Evolutionary conservation across 2,113 vertebrate genomes (phyloP).

Genomic region (Ursus arctos): DNA sequence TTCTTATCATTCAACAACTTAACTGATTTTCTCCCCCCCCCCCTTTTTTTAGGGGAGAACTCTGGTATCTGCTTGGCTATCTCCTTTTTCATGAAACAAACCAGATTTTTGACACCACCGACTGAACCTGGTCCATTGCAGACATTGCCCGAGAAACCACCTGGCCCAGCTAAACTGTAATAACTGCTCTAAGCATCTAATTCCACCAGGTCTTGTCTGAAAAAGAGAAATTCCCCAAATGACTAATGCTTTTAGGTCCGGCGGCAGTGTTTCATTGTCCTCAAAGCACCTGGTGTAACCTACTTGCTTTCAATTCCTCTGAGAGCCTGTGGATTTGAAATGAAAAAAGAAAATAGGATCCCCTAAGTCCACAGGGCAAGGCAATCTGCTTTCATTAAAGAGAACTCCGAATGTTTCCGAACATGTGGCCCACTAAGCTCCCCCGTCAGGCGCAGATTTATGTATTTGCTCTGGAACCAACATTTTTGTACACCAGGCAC

Average conservation of each 20-base stretch:
- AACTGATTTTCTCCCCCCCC: background rate
- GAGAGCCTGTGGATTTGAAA: constrained; percentile 70
- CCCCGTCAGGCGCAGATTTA: constrained; percentile 56
- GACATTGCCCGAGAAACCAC: background rate
- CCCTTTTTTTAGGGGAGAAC: background rate
- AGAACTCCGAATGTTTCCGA: constrained; percentile 44
- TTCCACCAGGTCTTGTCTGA: constrained; percentile 36
- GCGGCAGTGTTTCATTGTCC: constrained; percentile 4
- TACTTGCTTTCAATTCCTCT: constrained; percentile 76
- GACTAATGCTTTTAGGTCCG: constrained; percentile 54
- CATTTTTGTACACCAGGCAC: constrained; percentile 68
- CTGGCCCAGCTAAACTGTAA: background rate
- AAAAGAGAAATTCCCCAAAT: constrained; percentile 67
- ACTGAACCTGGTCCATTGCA: background rate
- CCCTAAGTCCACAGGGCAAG: background rate
- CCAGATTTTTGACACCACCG: background rate
- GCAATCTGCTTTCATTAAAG: constrained; percentile 55
- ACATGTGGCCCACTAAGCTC: constrained; percentile 25
- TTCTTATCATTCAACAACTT: constrained; percentile 2
- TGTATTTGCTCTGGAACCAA: constrained; percentile 73
- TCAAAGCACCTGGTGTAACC: constrained; percentile 69
- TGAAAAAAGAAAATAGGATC: constrained; percentile 71
- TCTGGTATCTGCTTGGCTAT: background rate
- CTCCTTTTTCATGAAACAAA: constrained; percentile 25
- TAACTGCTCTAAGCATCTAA: constrained; percentile 13